These are phyloP conservation scores for Sylvilagus floridanus DNA, from an alignment of 2,797 vertebrate genomes.

Conservation along the genomic window DNA sequence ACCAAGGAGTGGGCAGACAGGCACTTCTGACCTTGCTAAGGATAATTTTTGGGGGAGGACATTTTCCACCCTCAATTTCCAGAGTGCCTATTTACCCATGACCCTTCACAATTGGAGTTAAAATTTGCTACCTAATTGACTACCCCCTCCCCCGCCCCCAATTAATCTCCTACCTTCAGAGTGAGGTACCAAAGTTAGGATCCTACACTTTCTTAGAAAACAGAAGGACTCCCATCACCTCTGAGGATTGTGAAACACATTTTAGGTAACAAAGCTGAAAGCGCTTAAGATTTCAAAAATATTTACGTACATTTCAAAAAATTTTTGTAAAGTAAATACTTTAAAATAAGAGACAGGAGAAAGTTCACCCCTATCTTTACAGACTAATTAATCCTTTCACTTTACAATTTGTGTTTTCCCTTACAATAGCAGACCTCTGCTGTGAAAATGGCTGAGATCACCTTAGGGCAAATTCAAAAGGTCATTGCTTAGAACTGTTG, in stretches of 20 bases:
- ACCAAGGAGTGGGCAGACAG: too few relatives aligned
- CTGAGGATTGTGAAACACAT: not conserved
- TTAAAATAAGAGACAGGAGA: accelerated
- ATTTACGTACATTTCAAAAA: not conserved
- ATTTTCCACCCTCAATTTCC: too few relatives aligned
- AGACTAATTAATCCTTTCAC: not conserved
- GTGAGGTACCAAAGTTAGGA: not conserved
- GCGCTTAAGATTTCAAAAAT: not conserved
- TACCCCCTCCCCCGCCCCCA: not conserved
- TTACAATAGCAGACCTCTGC: not conserved
- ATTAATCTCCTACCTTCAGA: not conserved
- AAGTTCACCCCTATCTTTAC: not conserved
- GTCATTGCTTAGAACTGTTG: not conserved
- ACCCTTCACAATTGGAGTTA: not conserved
- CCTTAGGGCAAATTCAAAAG: not conserved
- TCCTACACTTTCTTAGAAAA: not conserved
- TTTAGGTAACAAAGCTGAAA: not conserved
- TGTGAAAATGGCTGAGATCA: not conserved
- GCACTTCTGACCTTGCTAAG: too few relatives aligned
- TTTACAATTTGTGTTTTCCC: not conserved
- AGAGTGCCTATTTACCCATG: too few relatives aligned
- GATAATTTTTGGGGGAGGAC: too few relatives aligned
- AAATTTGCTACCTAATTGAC: not conserved
- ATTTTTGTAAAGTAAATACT: not conserved
- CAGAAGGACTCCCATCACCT: not conserved